Evolutionary conservation across 2,797 vertebrate species (phyloP), one percentile per base, ranked within the genome.

Genomic region (Chaetodon trifasciatus): DNA sequence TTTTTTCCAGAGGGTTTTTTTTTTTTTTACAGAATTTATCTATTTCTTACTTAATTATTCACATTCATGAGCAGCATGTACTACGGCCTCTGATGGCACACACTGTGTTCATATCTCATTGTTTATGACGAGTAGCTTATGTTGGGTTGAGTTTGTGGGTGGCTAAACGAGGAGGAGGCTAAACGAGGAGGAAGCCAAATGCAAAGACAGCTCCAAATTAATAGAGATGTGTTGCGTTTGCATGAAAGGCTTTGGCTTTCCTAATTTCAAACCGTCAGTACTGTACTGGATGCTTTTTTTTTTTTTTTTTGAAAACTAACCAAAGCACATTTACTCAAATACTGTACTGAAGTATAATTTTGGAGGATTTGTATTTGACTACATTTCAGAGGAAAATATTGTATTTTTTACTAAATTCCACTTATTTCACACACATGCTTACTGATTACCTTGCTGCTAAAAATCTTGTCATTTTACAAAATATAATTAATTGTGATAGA

Each of bases 121-220:
- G 35, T 66, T 68, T 64, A 40, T 56, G 67, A 74, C 49, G 78
- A 76, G 80, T 69, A 76, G 78, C 81, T 85, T 74, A 62, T 70
- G 74, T 74, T 56, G 65, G 63, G 75, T 65, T 72, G 71, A 79
- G 79, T 82, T 82, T 88, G 82, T 74, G 78, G 76, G 58, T 60
- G 66, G 69, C 72, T 61, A 58, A 85, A 78, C 49, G 64, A 76
- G 52, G 76, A 60, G 39, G 76, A 78, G 78, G 69, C 64, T 47
- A 75, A 85, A 78, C 49, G 64, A 76, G 52, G 76, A 60, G 39
- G 76, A 78, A 76, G 69, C 64, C 50, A 75, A 86, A 84, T 75
- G 74, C 86, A 86, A 85, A 80, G 81, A 88, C 67, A 83, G 75
- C 64, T 81, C 49, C 21, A 85, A 89, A 91, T 89, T 83, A 91